Conservation (phyloP, 1,140 invertebrate genomes). For the Parasteatoda tepidariorum region DNA sequence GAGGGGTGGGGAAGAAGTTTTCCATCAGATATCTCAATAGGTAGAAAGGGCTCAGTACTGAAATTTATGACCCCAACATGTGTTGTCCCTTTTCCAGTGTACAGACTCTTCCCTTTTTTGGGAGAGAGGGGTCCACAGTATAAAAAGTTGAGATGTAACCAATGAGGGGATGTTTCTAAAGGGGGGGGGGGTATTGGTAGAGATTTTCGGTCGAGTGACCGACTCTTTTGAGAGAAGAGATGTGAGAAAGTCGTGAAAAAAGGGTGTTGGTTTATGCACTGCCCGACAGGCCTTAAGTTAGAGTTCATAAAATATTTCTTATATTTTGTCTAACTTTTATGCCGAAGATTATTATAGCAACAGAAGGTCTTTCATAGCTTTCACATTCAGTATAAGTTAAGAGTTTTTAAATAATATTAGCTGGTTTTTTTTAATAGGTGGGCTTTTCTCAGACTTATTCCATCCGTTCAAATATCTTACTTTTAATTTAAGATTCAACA, state of each 20-base stretch:
- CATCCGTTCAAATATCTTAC: no score
- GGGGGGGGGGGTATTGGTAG: slow-evolving; percentile 6
- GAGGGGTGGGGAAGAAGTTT: background rate
- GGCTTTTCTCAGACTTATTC: no score
- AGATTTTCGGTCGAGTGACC: background rate
- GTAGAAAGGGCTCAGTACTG: slow-evolving; percentile 39
- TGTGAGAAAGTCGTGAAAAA: background rate
- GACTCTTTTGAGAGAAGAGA: slow-evolving; percentile 27
- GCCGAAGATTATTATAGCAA: background rate
- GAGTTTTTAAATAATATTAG: background rate
- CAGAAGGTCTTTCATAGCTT: background rate
- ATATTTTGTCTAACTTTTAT: background rate
- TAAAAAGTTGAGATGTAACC: slow-evolving; percentile 33
- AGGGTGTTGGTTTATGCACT: background rate
- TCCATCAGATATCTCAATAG: slow-evolving; percentile 48
- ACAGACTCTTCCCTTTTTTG: background rate
- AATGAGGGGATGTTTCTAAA: background rate
- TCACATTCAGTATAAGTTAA: background rate
- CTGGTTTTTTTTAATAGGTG: no score
- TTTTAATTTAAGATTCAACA: no score
- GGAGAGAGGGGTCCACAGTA: slow-evolving; percentile 1
- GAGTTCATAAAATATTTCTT: background rate
- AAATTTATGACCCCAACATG: slow-evolving; percentile 61
- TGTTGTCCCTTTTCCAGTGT: slow-evolving; percentile 42
- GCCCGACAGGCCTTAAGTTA: background rate